These are phyloP conservation scores for Babyrousa celebensis DNA, from an alignment of 2,797 vertebrate species.

Conservation along the genomic window DNA sequence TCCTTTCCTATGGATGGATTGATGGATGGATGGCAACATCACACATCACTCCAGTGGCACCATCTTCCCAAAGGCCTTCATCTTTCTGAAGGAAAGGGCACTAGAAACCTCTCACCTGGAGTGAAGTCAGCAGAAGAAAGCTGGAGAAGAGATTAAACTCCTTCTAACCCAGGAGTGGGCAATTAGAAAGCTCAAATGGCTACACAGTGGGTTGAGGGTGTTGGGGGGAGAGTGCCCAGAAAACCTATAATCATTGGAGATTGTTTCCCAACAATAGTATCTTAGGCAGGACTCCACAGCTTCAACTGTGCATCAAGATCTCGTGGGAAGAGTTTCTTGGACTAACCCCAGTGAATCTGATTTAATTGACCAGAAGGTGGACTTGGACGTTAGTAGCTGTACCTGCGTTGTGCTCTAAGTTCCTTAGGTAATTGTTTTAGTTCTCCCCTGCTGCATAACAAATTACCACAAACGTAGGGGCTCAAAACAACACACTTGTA, in stretches of 20 bases:
- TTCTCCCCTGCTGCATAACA: background rate
- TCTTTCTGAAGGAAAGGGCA: slow-evolving; percentile 37
- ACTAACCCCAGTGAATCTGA: background rate
- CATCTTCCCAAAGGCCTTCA: background rate
- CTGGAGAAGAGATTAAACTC: background rate
- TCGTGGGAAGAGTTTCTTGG: accelerated
- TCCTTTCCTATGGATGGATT: background rate
- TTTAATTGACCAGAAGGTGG: background rate
- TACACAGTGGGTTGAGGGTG: accelerated
- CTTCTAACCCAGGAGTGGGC: too few relatives aligned
- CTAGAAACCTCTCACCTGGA: background rate
- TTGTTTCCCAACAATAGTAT: background rate
- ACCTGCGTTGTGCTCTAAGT: background rate
- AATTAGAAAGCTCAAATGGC: background rate
- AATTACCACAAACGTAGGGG: too few relatives aligned
- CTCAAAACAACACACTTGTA: background rate
- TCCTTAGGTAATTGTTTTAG: background rate
- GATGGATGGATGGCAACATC: background rate
- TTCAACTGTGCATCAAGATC: background rate
- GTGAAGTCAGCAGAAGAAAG: background rate
- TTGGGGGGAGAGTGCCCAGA: too few relatives aligned
- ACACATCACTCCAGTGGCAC: background rate
- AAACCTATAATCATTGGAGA: background rate
- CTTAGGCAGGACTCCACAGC: background rate
- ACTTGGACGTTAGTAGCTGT: background rate